A percentile compares a stretch with the other conserved stretches of the same genome.
Conservation (phyloP, 1,140 invertebrate species). For the Lethocerus indicus region DNA sequence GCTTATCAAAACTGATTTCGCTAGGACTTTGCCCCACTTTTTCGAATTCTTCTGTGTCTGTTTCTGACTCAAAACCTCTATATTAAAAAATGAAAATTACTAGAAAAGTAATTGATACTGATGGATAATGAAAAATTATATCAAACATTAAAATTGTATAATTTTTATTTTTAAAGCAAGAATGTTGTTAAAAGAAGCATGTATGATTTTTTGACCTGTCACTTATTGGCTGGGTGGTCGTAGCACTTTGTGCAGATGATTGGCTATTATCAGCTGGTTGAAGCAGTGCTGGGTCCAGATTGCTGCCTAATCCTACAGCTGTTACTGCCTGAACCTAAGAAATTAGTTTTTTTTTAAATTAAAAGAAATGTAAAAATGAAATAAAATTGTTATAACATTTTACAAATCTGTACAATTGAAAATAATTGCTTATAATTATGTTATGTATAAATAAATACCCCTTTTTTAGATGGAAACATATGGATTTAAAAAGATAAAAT, state of each 20-base stretch:
- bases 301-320: conserved; percentile 23
- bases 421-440: no score
- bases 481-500: no score
- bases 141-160: not conserved
- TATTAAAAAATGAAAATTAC: conserved; percentile 19
- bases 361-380: not conserved
- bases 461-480: no score
- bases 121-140: not conserved
- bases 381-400: not conserved
- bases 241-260: conserved; percentile 18
- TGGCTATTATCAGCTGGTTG: conserved; percentile 24
- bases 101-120: not conserved
- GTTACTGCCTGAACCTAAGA: conserved; percentile 22
- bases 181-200: not conserved
- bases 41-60: conserved; percentile 68
- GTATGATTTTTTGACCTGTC: conserved; percentile 21
- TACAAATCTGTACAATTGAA: not conserved
- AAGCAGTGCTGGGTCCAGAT: conserved; percentile 23
- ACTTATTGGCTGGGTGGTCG: conserved; percentile 15
- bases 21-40: conserved; percentile 45
- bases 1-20: no score
- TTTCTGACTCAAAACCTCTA: conserved; percentile 59
- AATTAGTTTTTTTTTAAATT: not conserved
- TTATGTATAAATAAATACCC: no score
- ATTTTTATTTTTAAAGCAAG: not conserved